Evolutionary conservation across 1,140 invertebrate genomes (phyloP).

Genomic region (Dinoponera quadriceps): DNA sequence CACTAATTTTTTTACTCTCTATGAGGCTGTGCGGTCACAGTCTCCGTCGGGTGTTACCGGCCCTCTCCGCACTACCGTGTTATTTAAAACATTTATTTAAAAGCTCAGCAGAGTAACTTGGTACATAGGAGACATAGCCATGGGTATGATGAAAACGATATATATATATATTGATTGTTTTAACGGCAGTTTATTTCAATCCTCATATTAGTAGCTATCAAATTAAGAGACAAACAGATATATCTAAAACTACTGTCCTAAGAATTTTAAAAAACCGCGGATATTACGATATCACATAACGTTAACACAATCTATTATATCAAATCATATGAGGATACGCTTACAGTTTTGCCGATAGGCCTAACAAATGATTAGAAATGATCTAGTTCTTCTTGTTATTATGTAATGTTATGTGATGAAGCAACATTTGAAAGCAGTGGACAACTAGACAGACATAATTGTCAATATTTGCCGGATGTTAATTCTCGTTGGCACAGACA

Average conservation of each 20-base stretch:
- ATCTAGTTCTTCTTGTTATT: constrained; percentile 6
- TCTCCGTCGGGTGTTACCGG: too few species aligned
- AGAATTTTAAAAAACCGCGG: not conserved
- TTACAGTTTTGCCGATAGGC: constrained; percentile 12
- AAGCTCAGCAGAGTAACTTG: not conserved
- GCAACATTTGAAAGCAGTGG: not conserved
- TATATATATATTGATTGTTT: not conserved
- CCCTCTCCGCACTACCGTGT: too few species aligned
- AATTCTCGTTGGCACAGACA: too few species aligned
- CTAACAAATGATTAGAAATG: constrained; percentile 15
- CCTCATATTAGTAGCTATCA: not conserved
- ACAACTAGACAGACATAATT: not conserved
- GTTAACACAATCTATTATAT: not conserved
- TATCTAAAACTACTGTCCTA: not conserved
- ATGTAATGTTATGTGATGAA: constrained; percentile 4
- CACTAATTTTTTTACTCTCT: too few species aligned
- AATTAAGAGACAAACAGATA: too few species aligned
- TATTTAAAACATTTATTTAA: too few species aligned
- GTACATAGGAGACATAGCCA: not conserved
- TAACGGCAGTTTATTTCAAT: not conserved
- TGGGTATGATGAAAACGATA: not conserved
- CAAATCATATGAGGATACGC: not conserved
- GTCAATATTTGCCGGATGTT: too few species aligned
- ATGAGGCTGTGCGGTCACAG: too few species aligned
- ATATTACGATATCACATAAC: constrained; percentile 4